These are phyloP conservation scores for Meloidogyne exigua DNA, from an alignment of 1,140 invertebrate species.

Conservation along the genomic window DNA sequence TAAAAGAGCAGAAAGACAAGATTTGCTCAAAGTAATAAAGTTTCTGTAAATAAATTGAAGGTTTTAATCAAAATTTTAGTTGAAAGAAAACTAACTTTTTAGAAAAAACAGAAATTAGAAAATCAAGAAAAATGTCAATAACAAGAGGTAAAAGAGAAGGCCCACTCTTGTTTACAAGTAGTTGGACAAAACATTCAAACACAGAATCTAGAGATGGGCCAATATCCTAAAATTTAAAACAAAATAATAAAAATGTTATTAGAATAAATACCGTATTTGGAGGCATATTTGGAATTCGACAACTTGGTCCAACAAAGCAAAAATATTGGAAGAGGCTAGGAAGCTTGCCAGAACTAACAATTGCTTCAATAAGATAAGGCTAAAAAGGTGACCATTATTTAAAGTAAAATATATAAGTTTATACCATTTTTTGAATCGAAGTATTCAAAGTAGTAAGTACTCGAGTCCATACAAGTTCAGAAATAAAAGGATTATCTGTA, in stretches of 20 bases:
- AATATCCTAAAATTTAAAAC: not conserved
- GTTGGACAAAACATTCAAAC: not conserved
- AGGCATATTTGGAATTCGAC: not conserved
- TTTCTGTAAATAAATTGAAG: not conserved
- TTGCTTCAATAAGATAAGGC: conserved; percentile 21
- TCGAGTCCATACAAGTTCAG: conserved; percentile 25
- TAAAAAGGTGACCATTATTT: conserved; percentile 1
- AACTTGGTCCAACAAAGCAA: conserved; percentile 2
- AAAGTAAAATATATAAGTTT: not conserved
- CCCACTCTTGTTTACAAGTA: conserved; percentile 2
- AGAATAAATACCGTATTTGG: not conserved
- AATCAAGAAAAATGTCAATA: not conserved
- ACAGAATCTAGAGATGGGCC: conserved; percentile 2
- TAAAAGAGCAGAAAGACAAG: not conserved
- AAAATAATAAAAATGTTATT: not conserved
- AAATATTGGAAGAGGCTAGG: not conserved
- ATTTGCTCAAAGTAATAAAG: conserved; percentile 9
- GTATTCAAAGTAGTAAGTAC: conserved; percentile 26
- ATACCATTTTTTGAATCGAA: conserved; percentile 17
- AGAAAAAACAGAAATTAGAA: conserved; percentile 29
- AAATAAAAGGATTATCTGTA: conserved; percentile 10
- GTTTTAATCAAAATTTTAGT: not conserved
- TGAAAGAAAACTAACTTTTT: conserved; percentile 2
- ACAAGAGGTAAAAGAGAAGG: not conserved
- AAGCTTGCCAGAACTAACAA: conserved; percentile 9